A percentile compares a stretch with the other conserved stretches of the same genome.
Conservation (phyloP, 2,797 vertebrate genomes). For the Anabas testudineus region DNA sequence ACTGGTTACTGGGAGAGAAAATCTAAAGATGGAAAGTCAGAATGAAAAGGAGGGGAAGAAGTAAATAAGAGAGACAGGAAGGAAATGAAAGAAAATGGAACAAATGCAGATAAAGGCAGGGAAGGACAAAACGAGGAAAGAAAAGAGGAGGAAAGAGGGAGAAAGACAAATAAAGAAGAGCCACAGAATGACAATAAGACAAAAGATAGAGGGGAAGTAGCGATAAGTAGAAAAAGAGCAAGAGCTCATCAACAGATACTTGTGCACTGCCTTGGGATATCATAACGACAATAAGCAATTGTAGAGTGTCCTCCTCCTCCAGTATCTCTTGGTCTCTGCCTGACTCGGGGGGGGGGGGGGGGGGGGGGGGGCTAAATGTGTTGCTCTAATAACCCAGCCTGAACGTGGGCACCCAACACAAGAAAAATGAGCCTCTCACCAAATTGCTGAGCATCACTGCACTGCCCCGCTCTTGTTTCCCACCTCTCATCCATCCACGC, state of each 20-base stretch:
- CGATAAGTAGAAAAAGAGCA: slow-evolving; percentile 9
- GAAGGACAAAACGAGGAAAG: background rate
- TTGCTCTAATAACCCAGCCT: slow-evolving; percentile 72
- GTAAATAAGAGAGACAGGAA: background rate
- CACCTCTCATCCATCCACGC: slow-evolving; percentile 62
- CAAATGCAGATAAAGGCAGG: background rate
- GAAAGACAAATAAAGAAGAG: background rate
- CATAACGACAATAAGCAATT: slow-evolving; percentile 58
- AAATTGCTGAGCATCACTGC: slow-evolving; percentile 73
- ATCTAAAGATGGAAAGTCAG: background rate
- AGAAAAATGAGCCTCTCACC: slow-evolving; percentile 77
- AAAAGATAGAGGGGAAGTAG: background rate
- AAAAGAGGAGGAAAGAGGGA: background rate
- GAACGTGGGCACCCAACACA: slow-evolving; percentile 50
- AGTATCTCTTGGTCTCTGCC: slow-evolving; percentile 12
- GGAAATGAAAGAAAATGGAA: background rate
- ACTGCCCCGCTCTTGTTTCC: slow-evolving; percentile 52
- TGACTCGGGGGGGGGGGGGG: slow-evolving; percentile 34
- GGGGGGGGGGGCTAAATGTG: slow-evolving; percentile 46
- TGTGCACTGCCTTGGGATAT: slow-evolving; percentile 54
- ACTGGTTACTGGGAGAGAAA: no score
- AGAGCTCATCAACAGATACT: slow-evolving; percentile 51
- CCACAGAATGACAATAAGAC: background rate
- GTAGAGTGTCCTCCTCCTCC: slow-evolving; percentile 18
- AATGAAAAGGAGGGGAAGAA: background rate